Conservation (phyloP, 2,113 vertebrate genomes). For the Leiothrix lutea region DNA sequence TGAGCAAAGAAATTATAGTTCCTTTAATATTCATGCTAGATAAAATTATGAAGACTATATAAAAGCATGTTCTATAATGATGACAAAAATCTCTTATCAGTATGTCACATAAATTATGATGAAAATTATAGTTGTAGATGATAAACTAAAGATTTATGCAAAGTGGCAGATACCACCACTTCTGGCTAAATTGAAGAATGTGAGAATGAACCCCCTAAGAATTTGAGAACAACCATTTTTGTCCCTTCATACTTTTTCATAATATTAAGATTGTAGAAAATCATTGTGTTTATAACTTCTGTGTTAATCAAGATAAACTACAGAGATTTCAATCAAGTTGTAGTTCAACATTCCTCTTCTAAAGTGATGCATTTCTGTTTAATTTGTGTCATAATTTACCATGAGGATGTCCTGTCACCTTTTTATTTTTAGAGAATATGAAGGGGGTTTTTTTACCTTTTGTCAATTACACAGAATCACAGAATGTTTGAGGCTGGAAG, state of each 20-base stretch:
- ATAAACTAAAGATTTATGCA: neutral
- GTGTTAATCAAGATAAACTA: neutral
- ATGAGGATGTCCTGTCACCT: neutral
- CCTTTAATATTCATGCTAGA: neutral
- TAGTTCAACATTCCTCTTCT: neutral
- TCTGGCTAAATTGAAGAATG: neutral
- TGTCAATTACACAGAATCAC: neutral
- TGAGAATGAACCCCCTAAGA: neutral
- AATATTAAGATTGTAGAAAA: neutral
- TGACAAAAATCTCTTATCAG: neutral
- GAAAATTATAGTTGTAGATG: neutral
- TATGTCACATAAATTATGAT: neutral
- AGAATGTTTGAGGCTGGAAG: neutral
- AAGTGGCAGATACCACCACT: neutral
- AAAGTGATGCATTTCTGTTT: neutral
- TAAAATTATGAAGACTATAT: neutral
- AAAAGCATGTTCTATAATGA: neutral
- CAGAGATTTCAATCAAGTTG: neutral
- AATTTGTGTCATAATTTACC: neutral
- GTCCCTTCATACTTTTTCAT: neutral
- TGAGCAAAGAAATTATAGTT: neutral
- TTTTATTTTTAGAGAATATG: neutral
- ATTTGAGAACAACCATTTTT: neutral
- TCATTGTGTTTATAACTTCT: neutral
- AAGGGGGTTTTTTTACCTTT: neutral